A percentile compares a stretch with the other conserved stretches of the same genome.
Conservation (phyloP, 2,797 vertebrate genomes). For the Lophius americanus region DNA sequence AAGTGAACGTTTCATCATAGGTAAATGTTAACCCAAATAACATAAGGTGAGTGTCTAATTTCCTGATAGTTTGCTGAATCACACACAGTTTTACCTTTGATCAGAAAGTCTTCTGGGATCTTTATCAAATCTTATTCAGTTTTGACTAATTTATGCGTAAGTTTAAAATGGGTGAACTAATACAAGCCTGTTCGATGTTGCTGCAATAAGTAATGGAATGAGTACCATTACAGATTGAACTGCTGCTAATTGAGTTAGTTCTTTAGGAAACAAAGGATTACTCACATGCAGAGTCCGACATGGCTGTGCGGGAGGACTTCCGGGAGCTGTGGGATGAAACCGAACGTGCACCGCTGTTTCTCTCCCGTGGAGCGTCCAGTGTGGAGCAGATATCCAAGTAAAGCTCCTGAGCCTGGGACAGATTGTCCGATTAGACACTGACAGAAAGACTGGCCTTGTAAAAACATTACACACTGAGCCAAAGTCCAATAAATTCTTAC, state of each 20-base stretch:
- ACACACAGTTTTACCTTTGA: slow-evolving; percentile 21
- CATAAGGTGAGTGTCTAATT: slow-evolving; percentile 33
- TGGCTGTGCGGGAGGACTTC: slow-evolving; percentile 80
- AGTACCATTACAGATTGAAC: slow-evolving; percentile 29
- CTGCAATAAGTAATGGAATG: background rate
- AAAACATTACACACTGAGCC: background rate
- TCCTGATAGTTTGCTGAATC: slow-evolving; percentile 26
- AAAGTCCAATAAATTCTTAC: slow-evolving; percentile 45
- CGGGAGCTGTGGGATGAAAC: slow-evolving; percentile 85
- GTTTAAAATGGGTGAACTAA: no score
- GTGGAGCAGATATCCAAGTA: slow-evolving; percentile 80
- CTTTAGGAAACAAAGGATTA: slow-evolving; percentile 52
- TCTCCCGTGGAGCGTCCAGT: slow-evolving; percentile 71
- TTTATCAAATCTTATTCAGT: background rate
- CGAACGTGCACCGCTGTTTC: slow-evolving; percentile 75
- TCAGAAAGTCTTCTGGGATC: slow-evolving; percentile 9
- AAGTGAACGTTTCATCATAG: slow-evolving; percentile 44
- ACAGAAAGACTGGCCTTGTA: slow-evolving; percentile 7
- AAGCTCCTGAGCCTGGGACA: slow-evolving; percentile 83
- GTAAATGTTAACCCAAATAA: slow-evolving; percentile 40
- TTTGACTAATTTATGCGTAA: no score
- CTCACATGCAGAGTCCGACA: slow-evolving; percentile 86
- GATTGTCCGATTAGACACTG: background rate
- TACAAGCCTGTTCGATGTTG: background rate
- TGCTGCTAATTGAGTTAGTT: slow-evolving; percentile 42